These are phyloP conservation scores for Squalus acanthias DNA, from an alignment of 2,797 vertebrate genomes.

Conservation along the genomic window DNA sequence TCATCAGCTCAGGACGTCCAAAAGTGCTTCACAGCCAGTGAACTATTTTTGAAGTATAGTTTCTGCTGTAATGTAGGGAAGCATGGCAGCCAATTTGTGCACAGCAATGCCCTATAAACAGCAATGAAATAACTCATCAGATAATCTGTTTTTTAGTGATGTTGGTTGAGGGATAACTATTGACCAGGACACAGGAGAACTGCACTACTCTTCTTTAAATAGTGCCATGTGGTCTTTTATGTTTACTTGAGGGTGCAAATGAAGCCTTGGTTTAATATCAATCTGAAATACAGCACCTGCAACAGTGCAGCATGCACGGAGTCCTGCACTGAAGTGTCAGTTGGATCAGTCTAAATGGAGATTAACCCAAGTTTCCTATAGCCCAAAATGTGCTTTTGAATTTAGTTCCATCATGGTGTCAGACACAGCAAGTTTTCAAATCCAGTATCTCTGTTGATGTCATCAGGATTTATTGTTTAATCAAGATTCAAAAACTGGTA, in stretches of 20 bases:
- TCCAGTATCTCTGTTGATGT: no score
- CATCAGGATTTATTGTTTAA: no score
- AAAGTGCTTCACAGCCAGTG: background rate
- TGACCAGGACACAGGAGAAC: background rate
- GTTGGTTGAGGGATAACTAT: background rate
- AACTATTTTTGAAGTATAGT: background rate
- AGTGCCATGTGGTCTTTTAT: background rate
- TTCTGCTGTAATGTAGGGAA: background rate
- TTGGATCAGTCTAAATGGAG: background rate
- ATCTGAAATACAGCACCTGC: background rate
- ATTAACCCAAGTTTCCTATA: background rate
- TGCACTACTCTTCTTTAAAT: background rate
- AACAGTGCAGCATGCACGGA: background rate
- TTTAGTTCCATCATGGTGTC: background rate
- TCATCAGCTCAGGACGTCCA: background rate
- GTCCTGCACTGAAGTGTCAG: background rate
- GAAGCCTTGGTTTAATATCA: background rate
- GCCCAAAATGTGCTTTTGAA: background rate
- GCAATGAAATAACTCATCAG: background rate
- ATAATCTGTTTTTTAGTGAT: background rate
- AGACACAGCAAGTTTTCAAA: no score
- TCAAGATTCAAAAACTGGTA: no score
- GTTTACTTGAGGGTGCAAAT: background rate
- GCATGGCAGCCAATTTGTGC: background rate
- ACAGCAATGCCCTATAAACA: background rate